Base-by-base conservation (phyloP, 2,797 vertebrate species). In the Argentina silus region DNA sequence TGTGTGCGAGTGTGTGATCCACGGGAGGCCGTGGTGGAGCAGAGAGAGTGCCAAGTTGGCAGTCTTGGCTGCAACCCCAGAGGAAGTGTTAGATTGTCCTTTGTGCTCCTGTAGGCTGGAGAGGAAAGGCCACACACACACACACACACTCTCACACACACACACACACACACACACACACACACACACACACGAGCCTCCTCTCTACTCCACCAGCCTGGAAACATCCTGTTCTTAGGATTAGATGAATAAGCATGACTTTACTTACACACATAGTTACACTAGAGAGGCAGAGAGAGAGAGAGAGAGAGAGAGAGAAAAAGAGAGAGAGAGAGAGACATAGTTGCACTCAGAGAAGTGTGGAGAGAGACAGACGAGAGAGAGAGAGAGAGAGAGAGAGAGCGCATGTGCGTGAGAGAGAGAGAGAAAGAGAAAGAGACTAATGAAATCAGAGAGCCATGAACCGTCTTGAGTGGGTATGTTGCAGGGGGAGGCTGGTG, bases 81-180 rank as follows among this genome's bases (percentile, higher is more conserved):
- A 93, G 93, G 92, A 93, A 93, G 91, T 90, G 91, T 92, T 92
- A 91, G 91, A 93, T 92, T 93, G 90, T 93, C 90, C 92, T 93
- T 93, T 93, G 91, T 93, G 87, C 93, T 92, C 85, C 89, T 88
- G 89, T 90, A 90, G 83, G 89, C 90, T 90, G 86, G 77, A 89
- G 89, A 91, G 91, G 90, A 92, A 92, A 91, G 83, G 84, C 43
- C 78, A 36, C 75, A 69, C 60, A 10, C 45, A 71, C 69, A 63
- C 74, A 78, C 82, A 82, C 73, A 85, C 77, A 75, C 81, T 82
- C 81, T 82, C 77, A 84, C 85, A 76, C 81, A 85, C 85, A 82
- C 82, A 86, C 83, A 47, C 63, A 45, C 43, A 19, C 15, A 45
- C n/a, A 47, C 45, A 44, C 19, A 15, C 14, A 43, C 42, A 17